phyloP scores from a whole-genome alignment of 37 sponge, comb jelly and placozoan genomes.

The Spongilla lacustris region DNA sequence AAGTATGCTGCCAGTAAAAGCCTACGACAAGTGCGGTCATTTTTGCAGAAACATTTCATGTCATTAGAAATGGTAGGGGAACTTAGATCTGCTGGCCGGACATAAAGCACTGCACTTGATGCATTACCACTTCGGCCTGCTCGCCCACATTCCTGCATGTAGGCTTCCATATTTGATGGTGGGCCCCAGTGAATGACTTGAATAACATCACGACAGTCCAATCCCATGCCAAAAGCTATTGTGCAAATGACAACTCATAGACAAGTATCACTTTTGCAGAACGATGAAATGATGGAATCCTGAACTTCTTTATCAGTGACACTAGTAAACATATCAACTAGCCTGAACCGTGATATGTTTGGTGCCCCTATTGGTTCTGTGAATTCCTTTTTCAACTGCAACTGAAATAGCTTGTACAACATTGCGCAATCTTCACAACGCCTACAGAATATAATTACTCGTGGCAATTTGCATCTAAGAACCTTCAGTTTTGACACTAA shows the following conservation, averaged over 20 bases:
- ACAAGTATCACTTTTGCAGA: neutral
- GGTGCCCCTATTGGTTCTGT: conserved; percentile 12
- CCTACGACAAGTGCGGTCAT: conserved; percentile 18
- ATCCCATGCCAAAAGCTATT: conserved; percentile 32
- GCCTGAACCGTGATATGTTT: neutral
- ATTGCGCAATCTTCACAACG: too few species aligned
- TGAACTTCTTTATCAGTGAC: conserved; percentile 11
- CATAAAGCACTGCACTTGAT: conserved; percentile 2
- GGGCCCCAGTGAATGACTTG: conserved; percentile 28
- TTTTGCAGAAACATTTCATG: conserved; percentile 5
- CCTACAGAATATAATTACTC: too few species aligned
- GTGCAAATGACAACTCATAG: conserved; percentile 30
- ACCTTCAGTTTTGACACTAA: too few species aligned
- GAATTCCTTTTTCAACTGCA: too few species aligned
- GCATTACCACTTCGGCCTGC: conserved; percentile 11
- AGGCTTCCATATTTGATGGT: conserved; percentile 9
- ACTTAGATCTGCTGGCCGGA: neutral
- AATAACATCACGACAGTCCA: conserved; percentile 9
- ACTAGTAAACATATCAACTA: conserved; percentile 33
- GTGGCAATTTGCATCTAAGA: too few species aligned
- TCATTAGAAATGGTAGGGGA: neutral
- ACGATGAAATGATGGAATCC: conserved; percentile 6
- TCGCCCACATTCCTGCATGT: conserved; percentile 26
- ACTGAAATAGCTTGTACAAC: too few species aligned
- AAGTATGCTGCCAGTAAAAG: conserved; percentile 14